Evolutionary conservation across 2,797 vertebrate genomes (phyloP).

Genomic region (Lemur catta): DNA sequence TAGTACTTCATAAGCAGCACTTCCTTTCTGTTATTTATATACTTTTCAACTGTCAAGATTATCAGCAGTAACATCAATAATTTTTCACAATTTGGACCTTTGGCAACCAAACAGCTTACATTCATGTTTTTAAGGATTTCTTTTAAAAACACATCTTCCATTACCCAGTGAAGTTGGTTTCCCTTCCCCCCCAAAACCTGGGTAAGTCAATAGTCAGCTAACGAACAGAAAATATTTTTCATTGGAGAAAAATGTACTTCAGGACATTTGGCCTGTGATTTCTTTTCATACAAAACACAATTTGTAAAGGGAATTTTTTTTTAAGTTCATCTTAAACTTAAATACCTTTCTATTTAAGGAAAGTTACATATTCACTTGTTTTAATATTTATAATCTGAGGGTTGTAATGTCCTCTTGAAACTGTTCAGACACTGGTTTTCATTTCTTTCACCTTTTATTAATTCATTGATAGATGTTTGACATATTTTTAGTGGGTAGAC

Average conservation of each 20-base stretch:
- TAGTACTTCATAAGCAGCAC: conserved; percentile 29
- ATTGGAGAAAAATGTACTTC: background rate
- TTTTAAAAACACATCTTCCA: conserved; percentile 43
- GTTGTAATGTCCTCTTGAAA: background rate
- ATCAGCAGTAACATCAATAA: conserved; percentile 69
- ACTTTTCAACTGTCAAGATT: conserved; percentile 70
- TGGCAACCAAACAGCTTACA: conserved; percentile 50
- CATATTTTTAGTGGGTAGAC: background rate
- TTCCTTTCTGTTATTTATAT: conserved; percentile 71
- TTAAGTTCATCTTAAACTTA: conserved; percentile 29
- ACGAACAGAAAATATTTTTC: conserved; percentile 41
- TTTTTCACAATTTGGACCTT: conserved; percentile 40
- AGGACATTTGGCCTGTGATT: conserved; percentile 21
- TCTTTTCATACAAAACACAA: conserved; percentile 16
- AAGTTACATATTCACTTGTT: background rate
- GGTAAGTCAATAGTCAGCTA: conserved; percentile 56
- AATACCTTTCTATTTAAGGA: conserved; percentile 57
- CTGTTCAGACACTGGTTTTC: background rate
- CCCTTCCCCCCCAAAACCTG: background rate
- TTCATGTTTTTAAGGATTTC: conserved; percentile 65
- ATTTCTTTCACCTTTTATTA: background rate
- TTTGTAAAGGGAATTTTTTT: background rate
- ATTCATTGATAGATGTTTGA: background rate
- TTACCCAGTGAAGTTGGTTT: background rate
- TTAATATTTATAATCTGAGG: background rate